These are phyloP conservation scores for Neoseiulus cucumeris DNA, from an alignment of 1,140 invertebrate species.

Conservation along the genomic window DNA sequence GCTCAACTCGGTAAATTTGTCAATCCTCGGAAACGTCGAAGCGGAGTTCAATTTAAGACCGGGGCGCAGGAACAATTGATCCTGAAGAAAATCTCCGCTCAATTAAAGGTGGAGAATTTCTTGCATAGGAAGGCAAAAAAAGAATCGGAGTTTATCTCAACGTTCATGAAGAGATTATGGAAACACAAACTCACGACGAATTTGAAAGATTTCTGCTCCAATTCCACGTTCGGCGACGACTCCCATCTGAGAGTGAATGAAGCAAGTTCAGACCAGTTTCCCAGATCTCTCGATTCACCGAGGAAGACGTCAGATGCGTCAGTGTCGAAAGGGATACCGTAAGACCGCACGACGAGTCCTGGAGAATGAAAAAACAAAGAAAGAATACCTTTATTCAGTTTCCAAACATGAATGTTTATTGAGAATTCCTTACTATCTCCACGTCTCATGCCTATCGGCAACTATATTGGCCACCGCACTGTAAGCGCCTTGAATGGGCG, in stretches of 20 bases:
- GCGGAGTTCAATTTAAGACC: neutral
- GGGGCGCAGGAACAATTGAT: neutral
- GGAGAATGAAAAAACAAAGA: neutral
- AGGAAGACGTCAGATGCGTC: slow-evolving; percentile 4
- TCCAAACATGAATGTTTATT: too few relatives aligned
- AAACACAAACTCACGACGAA: slow-evolving; percentile 2
- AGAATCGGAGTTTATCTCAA: too few relatives aligned
- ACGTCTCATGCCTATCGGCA: too few relatives aligned
- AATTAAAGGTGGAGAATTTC: too few relatives aligned
- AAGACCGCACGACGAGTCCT: neutral
- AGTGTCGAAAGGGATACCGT: neutral
- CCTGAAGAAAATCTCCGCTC: neutral
- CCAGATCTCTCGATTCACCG: neutral
- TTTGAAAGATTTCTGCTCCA: neutral
- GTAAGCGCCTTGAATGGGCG: too few relatives aligned
- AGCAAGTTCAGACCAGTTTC: neutral
- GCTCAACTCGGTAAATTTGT: neutral
- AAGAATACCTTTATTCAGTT: too few relatives aligned
- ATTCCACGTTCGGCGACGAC: neutral
- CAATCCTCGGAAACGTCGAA: neutral
- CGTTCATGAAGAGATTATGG: too few relatives aligned
- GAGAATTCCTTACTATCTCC: too few relatives aligned
- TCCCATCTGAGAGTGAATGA: neutral
- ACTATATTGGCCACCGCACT: too few relatives aligned
- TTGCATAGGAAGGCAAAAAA: too few relatives aligned